A percentile compares a stretch with the other conserved stretches of the same genome.
These are phyloP conservation scores for Labia minor DNA, from an alignment of 2,888 invertebrate genomes.

Conservation along the genomic window DNA sequence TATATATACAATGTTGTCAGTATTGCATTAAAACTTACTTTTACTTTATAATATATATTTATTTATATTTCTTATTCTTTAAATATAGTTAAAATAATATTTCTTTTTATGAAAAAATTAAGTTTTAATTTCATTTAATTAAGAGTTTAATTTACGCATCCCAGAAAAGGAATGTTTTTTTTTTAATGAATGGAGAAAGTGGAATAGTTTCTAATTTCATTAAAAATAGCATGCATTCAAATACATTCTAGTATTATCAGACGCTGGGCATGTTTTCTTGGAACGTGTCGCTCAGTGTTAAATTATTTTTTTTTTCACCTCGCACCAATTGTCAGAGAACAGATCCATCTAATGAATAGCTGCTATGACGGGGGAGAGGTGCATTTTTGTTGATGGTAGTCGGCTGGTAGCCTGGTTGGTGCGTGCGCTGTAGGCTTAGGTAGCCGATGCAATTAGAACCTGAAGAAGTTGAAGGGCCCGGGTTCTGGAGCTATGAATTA, in stretches of 20 bases:
- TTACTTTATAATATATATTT: no score
- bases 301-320: not conserved
- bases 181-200: no score
- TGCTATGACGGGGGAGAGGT: not conserved
- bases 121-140: no score
- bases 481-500: not conserved
- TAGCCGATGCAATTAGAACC: constrained; percentile 7
- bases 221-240: not conserved
- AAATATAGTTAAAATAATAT: no score
- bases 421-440: not conserved
- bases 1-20: no score
- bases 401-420: not conserved
- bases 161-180: no score
- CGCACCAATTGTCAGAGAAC: not conserved
- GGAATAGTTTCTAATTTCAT: not conserved
- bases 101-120: no score
- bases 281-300: not conserved
- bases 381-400: no score
- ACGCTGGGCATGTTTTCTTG: not conserved
- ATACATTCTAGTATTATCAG: not conserved
- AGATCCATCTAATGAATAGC: not conserved
- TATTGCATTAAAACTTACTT: no score
- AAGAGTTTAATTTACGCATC: no score
- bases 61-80: no score
- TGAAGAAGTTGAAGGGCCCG: constrained; percentile 4